A percentile compares a stretch with the other conserved stretches of the same genome.
phyloP scores from a whole-genome alignment of 2,113 vertebrate genomes.

The Acrocephalus arundinaceus region DNA sequence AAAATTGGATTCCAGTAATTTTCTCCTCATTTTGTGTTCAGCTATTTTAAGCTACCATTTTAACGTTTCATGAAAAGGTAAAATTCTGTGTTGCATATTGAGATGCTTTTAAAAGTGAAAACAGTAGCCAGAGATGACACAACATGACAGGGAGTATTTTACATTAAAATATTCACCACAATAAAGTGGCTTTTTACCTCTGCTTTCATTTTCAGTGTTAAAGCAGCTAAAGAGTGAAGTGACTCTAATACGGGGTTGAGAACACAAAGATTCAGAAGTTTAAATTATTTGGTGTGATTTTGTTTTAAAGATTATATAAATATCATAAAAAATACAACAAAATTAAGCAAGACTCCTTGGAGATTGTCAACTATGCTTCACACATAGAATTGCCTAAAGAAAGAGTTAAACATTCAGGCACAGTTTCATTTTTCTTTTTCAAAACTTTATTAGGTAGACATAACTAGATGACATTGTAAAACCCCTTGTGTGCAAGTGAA shows the following conservation, averaged over 20 bases:
- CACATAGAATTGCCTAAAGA: background rate
- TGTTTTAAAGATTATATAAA: background rate
- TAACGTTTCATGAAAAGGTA: background rate
- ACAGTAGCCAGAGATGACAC: background rate
- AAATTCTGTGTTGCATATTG: background rate
- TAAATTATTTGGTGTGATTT: background rate
- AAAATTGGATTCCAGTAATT: background rate
- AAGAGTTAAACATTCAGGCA: conserved; percentile 41
- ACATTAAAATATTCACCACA: background rate
- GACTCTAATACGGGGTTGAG: background rate
- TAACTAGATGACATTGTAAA: conserved; percentile 44
- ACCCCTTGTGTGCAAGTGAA: conserved; percentile 44
- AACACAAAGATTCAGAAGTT: background rate
- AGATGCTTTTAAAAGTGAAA: background rate
- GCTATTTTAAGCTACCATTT: background rate
- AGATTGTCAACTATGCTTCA: background rate
- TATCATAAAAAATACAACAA: background rate
- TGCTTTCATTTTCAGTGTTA: background rate
- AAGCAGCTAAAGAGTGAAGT: background rate
- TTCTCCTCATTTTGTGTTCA: background rate
- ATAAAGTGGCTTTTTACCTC: background rate
- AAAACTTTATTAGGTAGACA: conserved; percentile 73
- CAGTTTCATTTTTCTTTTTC: conserved; percentile 48
- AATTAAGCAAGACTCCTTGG: background rate
- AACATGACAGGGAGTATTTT: background rate